Conservation (phyloP, 2,113 vertebrate species). For the Pandion haliaetus region DNA sequence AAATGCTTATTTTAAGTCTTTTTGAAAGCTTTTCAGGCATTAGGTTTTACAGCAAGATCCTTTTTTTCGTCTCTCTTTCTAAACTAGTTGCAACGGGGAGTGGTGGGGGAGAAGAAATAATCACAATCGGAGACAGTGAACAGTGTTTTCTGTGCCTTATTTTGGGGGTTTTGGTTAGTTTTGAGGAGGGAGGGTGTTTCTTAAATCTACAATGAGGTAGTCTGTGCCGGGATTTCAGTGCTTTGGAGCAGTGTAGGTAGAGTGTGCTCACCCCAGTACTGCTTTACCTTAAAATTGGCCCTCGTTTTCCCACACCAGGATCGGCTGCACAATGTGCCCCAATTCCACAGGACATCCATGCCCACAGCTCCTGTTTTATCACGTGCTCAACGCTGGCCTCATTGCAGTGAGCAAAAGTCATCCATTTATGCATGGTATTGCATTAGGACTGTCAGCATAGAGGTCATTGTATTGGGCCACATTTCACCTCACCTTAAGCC, state of each 20-base stretch:
- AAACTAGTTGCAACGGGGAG: neutral
- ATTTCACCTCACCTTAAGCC: neutral
- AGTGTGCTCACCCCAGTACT: accelerated
- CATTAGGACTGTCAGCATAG: accelerated
- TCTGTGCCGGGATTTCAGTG: neutral
- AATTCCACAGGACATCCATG: accelerated
- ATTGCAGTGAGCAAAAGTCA: neutral
- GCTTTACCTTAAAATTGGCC: neutral
- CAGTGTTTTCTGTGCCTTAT: neutral
- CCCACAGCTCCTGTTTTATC: neutral
- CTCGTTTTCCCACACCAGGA: neutral
- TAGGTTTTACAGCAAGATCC: neutral
- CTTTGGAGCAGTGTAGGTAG: accelerated
- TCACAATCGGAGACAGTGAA: neutral
- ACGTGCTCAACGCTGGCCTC: accelerated
- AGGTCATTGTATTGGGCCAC: no score
- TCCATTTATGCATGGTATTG: accelerated
- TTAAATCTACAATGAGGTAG: neutral
- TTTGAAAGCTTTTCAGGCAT: neutral
- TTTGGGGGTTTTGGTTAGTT: neutral
- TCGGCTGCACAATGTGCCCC: accelerated
- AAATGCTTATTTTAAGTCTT: conserved; percentile 14
- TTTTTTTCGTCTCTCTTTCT: neutral
- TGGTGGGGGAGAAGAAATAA: neutral
- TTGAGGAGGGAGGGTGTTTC: neutral